Conservation (phyloP, 2,888 invertebrate genomes). For the Ophion ventricosus region DNA sequence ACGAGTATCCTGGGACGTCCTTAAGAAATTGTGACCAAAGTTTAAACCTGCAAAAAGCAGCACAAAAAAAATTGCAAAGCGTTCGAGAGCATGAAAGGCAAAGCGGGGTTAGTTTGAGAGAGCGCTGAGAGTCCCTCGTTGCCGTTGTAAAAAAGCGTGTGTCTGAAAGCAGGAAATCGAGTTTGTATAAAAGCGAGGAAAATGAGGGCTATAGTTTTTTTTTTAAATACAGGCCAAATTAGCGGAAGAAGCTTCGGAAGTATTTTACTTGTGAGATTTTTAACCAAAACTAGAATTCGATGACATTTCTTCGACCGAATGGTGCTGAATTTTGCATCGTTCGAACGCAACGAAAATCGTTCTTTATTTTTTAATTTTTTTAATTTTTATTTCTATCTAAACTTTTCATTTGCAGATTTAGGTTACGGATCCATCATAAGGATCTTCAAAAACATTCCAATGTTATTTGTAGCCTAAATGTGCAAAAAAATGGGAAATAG, state of each 20-base stretch:
- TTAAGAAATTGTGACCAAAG: constrained; percentile 29
- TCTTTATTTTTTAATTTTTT: too few species aligned
- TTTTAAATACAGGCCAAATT: neutral
- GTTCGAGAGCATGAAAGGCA: constrained; percentile 12
- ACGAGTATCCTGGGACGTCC: neutral
- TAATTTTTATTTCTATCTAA: too few species aligned
- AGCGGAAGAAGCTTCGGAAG: neutral
- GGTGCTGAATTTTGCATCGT: neutral
- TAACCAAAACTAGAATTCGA: neutral
- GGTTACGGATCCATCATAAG: too few species aligned
- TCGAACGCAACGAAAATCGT: neutral
- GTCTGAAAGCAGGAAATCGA: constrained; percentile 62
- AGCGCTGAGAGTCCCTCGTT: constrained; percentile 37
- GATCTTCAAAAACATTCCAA: too few species aligned
- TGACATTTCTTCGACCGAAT: neutral
- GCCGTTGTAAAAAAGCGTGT: constrained; percentile 38
- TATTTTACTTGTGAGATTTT: neutral
- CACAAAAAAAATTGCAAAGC: constrained; percentile 30
- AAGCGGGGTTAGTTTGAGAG: constrained; percentile 31
- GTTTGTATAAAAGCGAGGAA: constrained; percentile 42
- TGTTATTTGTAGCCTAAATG: neutral
- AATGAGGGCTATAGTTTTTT: neutral
- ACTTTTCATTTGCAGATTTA: too few species aligned
- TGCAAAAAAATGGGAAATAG: neutral
- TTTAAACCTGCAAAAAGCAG: constrained; percentile 46